Percentiles rank a stretch among this genome's conserved stretches.
Evolutionary conservation across 2,888 invertebrate genomes (phyloP).

Genomic region (Clivina fossor): DNA sequence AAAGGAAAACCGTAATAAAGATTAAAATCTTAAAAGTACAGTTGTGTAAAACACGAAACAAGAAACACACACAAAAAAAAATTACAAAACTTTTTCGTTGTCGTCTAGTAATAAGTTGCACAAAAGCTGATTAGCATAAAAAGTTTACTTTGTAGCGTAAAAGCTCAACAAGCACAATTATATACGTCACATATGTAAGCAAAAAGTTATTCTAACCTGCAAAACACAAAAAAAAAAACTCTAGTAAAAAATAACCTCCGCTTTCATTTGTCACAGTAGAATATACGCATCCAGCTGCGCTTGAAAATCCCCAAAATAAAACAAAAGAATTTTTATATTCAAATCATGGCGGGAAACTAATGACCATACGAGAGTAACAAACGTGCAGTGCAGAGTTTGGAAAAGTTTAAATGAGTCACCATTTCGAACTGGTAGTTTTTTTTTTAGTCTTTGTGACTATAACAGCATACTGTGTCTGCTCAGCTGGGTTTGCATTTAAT

Average conservation of each 20-base stretch:
- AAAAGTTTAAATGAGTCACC: no score
- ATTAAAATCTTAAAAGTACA: background rate
- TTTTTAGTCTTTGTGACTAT: no score
- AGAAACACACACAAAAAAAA: background rate
- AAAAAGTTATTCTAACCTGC: constrained; percentile 1
- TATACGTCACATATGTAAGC: background rate
- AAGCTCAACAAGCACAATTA: background rate
- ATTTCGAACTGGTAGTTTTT: no score
- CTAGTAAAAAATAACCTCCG: no score
- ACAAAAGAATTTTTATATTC: no score
- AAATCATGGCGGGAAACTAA: no score
- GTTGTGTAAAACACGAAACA: background rate
- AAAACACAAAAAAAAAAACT: background rate
- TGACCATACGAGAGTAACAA: no score
- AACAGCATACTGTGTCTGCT: no score
- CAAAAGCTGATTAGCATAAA: constrained; percentile 1
- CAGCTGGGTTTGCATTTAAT: no score
- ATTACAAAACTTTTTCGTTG: background rate
- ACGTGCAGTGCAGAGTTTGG: no score
- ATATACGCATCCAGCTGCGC: background rate
- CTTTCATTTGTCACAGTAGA: background rate
- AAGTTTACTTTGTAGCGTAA: background rate
- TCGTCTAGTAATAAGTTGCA: background rate
- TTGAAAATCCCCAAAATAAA: background rate
- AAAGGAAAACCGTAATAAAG: background rate